Conservation (phyloP, 2,797 vertebrate genomes). For the Poecilia gillii region DNA sequence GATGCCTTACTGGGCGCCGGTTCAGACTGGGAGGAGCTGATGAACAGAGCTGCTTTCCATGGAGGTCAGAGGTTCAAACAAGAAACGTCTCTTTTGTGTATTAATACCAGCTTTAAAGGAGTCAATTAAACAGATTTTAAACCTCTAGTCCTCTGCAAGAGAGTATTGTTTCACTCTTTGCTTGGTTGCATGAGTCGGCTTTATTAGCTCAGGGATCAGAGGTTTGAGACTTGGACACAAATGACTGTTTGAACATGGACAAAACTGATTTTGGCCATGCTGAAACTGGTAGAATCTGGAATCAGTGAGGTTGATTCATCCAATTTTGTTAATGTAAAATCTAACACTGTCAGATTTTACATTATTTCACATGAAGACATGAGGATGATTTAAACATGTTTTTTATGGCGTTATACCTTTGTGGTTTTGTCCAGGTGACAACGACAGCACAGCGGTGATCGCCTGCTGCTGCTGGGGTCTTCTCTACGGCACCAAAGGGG, state of each 20-base stretch:
- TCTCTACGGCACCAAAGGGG: constrained; percentile 73
- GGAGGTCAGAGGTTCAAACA: constrained; percentile 67
- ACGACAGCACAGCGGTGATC: constrained; percentile 72
- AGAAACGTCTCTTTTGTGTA: background rate
- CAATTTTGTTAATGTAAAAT: background rate
- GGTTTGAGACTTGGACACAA: background rate
- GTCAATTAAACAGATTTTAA: background rate
- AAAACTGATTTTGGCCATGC: no score
- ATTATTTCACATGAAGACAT: background rate
- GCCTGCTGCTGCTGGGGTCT: constrained; percentile 86
- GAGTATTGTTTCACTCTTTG: background rate
- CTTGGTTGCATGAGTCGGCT: background rate
- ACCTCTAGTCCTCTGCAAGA: background rate
- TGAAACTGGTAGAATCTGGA: no score
- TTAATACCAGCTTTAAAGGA: background rate
- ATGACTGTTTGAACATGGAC: background rate
- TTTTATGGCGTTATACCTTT: background rate
- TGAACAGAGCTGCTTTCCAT: constrained; percentile 76
- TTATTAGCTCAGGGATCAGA: background rate
- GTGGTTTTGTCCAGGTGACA: constrained; percentile 8
- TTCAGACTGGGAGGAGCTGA: constrained; percentile 79
- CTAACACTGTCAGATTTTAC: background rate
- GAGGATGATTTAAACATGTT: background rate
- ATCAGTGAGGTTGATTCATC: background rate
- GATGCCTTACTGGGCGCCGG: constrained; percentile 77